Percentiles rank a stretch among this genome's conserved stretches.
Conservation (phyloP, 2,888 invertebrate genomes). For the Mechanitis mazaeus region DNA sequence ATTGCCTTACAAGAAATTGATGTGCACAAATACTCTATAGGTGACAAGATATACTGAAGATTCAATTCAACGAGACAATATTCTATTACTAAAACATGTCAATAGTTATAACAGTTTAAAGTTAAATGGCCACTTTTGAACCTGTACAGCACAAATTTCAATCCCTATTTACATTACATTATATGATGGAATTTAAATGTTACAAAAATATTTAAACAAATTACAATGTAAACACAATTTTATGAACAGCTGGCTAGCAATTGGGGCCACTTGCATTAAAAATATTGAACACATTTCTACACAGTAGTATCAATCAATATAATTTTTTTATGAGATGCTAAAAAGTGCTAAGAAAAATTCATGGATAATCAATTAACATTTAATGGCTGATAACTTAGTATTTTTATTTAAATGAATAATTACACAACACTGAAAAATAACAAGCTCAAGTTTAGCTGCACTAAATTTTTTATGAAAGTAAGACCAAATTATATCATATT, state of each 20-base stretch:
- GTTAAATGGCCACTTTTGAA: conserved; percentile 3
- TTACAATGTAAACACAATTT: not conserved
- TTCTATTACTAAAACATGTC: not conserved
- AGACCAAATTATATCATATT: not conserved
- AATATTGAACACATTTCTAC: conserved; percentile 18
- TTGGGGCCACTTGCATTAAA: conserved; percentile 6
- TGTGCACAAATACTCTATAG: not conserved
- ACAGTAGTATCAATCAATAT: conserved; percentile 13
- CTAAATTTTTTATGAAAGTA: not conserved
- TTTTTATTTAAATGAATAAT: not conserved
- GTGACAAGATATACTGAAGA: not conserved
- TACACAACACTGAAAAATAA: too few species aligned
- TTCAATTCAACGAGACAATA: not conserved
- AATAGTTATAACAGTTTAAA: not conserved
- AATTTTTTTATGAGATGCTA: not conserved
- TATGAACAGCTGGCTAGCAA: conserved; percentile 9
- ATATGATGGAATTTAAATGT: too few species aligned
- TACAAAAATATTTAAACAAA: not conserved
- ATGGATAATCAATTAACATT: conserved; percentile 6
- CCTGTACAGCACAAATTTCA: not conserved
- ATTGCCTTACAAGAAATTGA: not conserved
- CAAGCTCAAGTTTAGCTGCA: too few species aligned
- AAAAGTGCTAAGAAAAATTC: too few species aligned
- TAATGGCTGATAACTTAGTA: conserved; percentile 12
- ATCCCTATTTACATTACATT: too few species aligned